phyloP scores from a whole-genome alignment of 1,140 invertebrate genomes.

The Heterodera carotae region DNA sequence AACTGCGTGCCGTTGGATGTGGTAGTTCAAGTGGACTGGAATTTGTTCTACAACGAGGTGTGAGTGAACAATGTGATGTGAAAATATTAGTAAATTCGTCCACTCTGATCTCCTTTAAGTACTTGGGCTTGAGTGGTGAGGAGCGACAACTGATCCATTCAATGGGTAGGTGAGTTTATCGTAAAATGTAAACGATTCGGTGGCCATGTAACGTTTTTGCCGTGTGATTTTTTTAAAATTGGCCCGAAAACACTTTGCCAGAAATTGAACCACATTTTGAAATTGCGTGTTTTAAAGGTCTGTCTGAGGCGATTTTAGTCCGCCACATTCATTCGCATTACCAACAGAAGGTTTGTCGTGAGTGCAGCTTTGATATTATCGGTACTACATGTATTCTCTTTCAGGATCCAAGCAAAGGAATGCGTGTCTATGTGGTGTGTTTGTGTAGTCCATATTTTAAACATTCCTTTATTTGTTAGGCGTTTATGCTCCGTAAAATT shows the following conservation, averaged over 20 bases:
- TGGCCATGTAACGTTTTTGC: too few relatives aligned
- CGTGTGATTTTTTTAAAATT: too few relatives aligned
- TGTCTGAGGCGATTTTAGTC: slow-evolving; percentile 3
- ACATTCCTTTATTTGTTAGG: slow-evolving; percentile 4
- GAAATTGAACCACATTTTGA: neutral
- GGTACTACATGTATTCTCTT: neutral
- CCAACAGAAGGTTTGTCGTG: slow-evolving; percentile 23
- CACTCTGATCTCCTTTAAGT: too few relatives aligned
- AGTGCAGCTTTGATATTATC: neutral
- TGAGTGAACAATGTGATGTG: too few relatives aligned
- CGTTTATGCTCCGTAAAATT: slow-evolving; percentile 40
- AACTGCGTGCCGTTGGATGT: slow-evolving; percentile 47
- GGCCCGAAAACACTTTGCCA: too few relatives aligned
- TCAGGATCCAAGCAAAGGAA: slow-evolving; percentile 28
- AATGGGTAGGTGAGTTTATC: slow-evolving; percentile 31
- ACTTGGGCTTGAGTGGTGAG: slow-evolving; percentile 26
- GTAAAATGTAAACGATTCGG: slow-evolving; percentile 9
- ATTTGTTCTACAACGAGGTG: slow-evolving; percentile 42
- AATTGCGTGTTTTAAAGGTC: slow-evolving; percentile 21
- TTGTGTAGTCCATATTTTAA: neutral
- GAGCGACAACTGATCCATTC: slow-evolving; percentile 36
- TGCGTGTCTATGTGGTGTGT: slow-evolving; percentile 33
- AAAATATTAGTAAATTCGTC: too few relatives aligned
- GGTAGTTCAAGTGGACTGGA: slow-evolving; percentile 32
- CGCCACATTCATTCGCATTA: slow-evolving; percentile 4